These are phyloP conservation scores for Drosophila virilis DNA, from an alignment of 1,140 invertebrate species.

Conservation along the genomic window DNA sequence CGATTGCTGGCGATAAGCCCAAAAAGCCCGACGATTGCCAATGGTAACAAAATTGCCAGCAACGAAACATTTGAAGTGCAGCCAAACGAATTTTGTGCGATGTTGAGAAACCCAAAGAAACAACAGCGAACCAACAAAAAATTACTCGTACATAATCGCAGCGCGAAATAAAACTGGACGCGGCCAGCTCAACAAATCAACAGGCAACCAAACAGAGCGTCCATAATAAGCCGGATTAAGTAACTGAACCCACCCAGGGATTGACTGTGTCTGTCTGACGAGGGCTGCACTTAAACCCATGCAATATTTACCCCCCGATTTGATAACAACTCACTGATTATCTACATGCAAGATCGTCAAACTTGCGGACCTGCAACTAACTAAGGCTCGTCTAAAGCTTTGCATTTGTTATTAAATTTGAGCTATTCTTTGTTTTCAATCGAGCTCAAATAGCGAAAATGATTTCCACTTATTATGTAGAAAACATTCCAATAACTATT, in stretches of 20 bases:
- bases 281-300: slow-evolving; percentile 11
- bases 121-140: slow-evolving; percentile 20
- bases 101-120: slow-evolving; percentile 32
- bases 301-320: neutral
- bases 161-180: slow-evolving; percentile 27
- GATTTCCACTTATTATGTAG: too few relatives aligned
- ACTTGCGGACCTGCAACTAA: too few relatives aligned
- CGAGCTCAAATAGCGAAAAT: too few relatives aligned
- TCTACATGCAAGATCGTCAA: too few relatives aligned
- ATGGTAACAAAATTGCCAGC: slow-evolving; percentile 47
- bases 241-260: slow-evolving; percentile 52
- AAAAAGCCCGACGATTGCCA: slow-evolving; percentile 30
- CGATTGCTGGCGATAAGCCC: slow-evolving; percentile 36
- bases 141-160: slow-evolving; percentile 39
- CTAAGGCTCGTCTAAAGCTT: too few relatives aligned
- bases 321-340: too few relatives aligned
- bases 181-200: slow-evolving; percentile 36
- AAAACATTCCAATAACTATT: too few relatives aligned
- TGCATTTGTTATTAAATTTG: too few relatives aligned
- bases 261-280: slow-evolving; percentile 2
- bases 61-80: slow-evolving; percentile 70
- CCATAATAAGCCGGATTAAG: slow-evolving; percentile 80
- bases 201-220: slow-evolving; percentile 63
- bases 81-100: slow-evolving; percentile 47
- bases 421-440: too few relatives aligned